These are phyloP conservation scores for Pristionchus maxplancki DNA, from an alignment of 2,888 invertebrate species.

Conservation along the genomic window DNA sequence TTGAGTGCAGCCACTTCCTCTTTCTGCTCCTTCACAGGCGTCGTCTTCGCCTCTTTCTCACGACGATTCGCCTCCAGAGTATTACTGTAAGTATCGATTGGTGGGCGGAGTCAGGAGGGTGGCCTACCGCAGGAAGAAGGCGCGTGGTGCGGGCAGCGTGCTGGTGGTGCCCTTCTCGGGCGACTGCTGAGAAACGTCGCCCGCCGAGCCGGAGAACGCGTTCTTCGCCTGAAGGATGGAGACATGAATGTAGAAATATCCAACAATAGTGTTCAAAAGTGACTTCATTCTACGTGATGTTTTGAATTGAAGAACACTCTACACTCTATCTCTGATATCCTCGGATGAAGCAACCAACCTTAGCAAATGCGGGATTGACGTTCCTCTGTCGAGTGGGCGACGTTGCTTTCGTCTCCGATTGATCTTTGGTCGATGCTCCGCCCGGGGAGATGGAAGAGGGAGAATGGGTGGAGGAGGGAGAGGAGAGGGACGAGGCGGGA, in stretches of 20 bases:
- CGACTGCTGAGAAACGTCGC: constrained; percentile 19
- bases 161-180: constrained; percentile 4
- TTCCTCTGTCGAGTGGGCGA: constrained; percentile 11
- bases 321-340: too few relatives aligned
- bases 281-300: too few relatives aligned
- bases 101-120: background rate
- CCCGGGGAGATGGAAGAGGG: constrained; percentile 48
- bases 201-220: constrained; percentile 49
- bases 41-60: constrained; percentile 34
- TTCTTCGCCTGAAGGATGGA: constrained; percentile 18
- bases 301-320: too few relatives aligned
- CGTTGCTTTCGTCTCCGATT: background rate
- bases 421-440: background rate
- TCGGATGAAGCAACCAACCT: constrained; percentile 36
- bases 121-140: constrained; percentile 41
- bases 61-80: constrained; percentile 46
- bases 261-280: background rate
- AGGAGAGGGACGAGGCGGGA: constrained; percentile 29
- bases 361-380: constrained; percentile 44
- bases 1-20: constrained; percentile 46
- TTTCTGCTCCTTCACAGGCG: background rate
- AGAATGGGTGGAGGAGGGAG: constrained; percentile 46
- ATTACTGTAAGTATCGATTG: constrained; percentile 28
- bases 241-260: background rate
- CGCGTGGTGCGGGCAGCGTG: constrained; percentile 44